Conservation (phyloP, 1,140 invertebrate species). For the Polyergus mexicanus region DNA sequence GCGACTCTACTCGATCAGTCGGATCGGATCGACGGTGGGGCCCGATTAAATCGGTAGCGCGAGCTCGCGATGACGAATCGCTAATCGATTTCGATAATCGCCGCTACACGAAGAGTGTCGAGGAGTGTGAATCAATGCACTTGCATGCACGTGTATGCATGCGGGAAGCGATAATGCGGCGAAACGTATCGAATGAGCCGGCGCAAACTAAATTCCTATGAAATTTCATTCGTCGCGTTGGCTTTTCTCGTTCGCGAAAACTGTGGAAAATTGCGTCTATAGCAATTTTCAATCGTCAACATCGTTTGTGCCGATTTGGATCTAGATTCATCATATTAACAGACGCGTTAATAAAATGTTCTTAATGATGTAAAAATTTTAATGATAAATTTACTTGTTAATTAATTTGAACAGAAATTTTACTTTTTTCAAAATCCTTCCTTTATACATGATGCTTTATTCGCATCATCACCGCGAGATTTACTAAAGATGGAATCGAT, state of each 20-base stretch:
- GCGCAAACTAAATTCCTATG: conserved; percentile 31
- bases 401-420: neutral
- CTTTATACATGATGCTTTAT: neutral
- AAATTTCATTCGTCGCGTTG: neutral
- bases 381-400: neutral
- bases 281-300: neutral
- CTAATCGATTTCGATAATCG: conserved; percentile 38
- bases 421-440: neutral
- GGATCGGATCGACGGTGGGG: neutral
- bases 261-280: neutral
- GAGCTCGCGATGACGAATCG: conserved; percentile 24
- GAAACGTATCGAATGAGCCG: conserved; percentile 17
- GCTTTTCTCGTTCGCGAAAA: neutral
- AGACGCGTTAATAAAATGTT: neutral
- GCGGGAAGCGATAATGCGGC: conserved; percentile 24
- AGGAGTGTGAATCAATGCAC: neutral
- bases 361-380: neutral
- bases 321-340: neutral
- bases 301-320: neutral
- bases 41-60: conserved; percentile 20
- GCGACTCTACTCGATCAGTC: neutral
- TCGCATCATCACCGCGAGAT: neutral
- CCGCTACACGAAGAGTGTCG: neutral
- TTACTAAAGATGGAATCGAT: neutral
- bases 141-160: neutral